Base-by-base conservation (phyloP, 2,888 invertebrate genomes). In the Gnatocerus cornutus region DNA sequence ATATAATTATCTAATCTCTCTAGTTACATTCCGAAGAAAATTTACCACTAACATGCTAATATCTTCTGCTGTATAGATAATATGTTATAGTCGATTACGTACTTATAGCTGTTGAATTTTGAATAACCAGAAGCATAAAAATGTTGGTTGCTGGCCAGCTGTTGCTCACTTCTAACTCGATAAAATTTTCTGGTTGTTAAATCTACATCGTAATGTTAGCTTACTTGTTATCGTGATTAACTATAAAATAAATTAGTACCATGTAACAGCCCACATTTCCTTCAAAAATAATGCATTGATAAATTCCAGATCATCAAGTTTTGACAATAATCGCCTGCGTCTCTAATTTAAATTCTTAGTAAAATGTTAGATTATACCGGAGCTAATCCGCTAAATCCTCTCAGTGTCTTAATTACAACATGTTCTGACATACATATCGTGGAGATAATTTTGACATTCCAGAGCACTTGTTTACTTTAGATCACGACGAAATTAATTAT, bases 351-450 rank as follows among this genome's bases (percentile, higher is more conserved):
- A 13, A 30, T 55, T 14, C 39, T 14, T 37, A 29, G 33, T 52
- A 52, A 52, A 33, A 9, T 13, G 13, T 12, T 52, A 55, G 39
- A 55, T 55, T 55, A 55, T 41, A 43, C 12, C 41, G 29, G 13
- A 45, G 39, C 27, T 58, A 41, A 45, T 43, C 58, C 30, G 4
- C 4, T 39, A 12, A 43, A 46, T 29, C 21, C 58, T 58, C 37
- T 41, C 45, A 46, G 37, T 46, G 59, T 46, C 59, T 59, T 59
- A 58, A 59, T 59, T 59, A 59, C 59, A 37, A n/a, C 59, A 43
- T 56, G 59, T 59, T 46, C 59, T 59, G 46, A 45, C 46, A 33
- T 46, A 58, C 30, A 13, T 58, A 58, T 58, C 21, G 21, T 33
- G 46, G 27, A 45, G 10, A 59, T 59, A 45, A 12, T 21, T 13